Base-by-base conservation (phyloP, 2,797 vertebrate genomes). In the Ceryle rudis region DNA sequence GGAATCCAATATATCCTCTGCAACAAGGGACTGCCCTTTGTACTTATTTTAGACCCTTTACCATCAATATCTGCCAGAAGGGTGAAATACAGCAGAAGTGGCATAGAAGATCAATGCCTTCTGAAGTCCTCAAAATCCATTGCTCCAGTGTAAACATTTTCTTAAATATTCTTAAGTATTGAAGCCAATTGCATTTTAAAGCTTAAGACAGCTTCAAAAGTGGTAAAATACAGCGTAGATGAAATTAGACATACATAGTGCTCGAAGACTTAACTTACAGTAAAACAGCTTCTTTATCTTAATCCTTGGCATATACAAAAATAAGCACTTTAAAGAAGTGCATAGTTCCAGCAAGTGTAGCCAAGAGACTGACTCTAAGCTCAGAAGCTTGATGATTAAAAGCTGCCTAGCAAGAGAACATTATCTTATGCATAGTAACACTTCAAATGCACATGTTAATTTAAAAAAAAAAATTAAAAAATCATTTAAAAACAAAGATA, bases 11-110 rank as follows among this genome's bases (percentile, higher is more conserved):
- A 72, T 33, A 37, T 73, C 86, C 55, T 82, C 35, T 80, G 77
- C 41, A 86, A 86, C 31, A 85, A 73, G 65, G 31, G 78, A 89
- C 29, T 77, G 49, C 11, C 55, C 41, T 81, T 54, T 52, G 7
- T 83, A 52, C 41, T 93, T 86, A 70, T 91, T 94, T 95, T 71
- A 94, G 33, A 49, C 57, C 16, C 73, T 95, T 92, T 84, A 82
- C 42, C 67, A 74, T 64, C 83, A 90, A 4, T 44, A 89, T 51
- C 55, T 90, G 83, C 41, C 90, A 89, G 44, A 82, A 77, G 54
- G 22, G 37, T 29, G 23, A 95, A 95, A 96, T 61, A 70, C 31
- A 77, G n/a, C 14, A 4, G 13, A 73, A 85, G 7, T 26, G 39
- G 74, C 54, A 65, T 4, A 94, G 62, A 64, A 73, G 41, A 91